Base-by-base conservation (phyloP, 2,797 vertebrate species). In the Chiloscyllium punctatum region DNA sequence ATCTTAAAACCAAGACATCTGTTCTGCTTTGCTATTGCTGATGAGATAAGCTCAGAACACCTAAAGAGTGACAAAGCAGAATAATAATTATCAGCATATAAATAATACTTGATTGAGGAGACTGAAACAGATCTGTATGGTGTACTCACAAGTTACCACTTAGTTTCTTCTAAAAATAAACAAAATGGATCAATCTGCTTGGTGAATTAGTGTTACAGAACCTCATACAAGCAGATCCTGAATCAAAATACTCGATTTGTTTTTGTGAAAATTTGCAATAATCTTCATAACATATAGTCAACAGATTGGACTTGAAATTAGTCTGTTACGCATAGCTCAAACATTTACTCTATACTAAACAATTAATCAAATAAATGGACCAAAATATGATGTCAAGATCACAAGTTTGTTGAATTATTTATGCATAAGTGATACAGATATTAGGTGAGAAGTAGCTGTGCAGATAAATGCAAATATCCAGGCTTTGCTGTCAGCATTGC, bases 141-240 rank as follows among this genome's bases (percentile, higher is more conserved):
- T 48, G 42, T 25, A 27, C 69, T 71, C 33, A 94, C 92, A 71
- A 72, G 42, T 94, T 42, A 94, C 3, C 87, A 90, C 87, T 94
- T 21, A 37, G 8, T 92, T 68, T 42, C 13, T 66, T 90, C 66
- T 48, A 94, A 71, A 94, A 94, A 94, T 94, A 94, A 94, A 16
- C n/a, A 48, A 94, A 48, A 42, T 48, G 51, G 23, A 51, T 72
- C 8, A 30, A 94, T 90, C 53, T 90, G 53, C 62, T 90, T 5
- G 57, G 13, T 90, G 33, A 66, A 13, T 90, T 42, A 94, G 15
- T 66, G 69, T 94, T 48, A 48, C 42, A 51, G 48, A 71, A 72
- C 68, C 68, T 72, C 68, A 94, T 27, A 9, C 42, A 48, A 48
- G 23, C 66, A 51, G 23, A 23, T 13, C 42, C 27, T 48, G 25